These are phyloP conservation scores for Nemoura dubitans DNA, from an alignment of 2,888 invertebrate species.

Conservation along the genomic window DNA sequence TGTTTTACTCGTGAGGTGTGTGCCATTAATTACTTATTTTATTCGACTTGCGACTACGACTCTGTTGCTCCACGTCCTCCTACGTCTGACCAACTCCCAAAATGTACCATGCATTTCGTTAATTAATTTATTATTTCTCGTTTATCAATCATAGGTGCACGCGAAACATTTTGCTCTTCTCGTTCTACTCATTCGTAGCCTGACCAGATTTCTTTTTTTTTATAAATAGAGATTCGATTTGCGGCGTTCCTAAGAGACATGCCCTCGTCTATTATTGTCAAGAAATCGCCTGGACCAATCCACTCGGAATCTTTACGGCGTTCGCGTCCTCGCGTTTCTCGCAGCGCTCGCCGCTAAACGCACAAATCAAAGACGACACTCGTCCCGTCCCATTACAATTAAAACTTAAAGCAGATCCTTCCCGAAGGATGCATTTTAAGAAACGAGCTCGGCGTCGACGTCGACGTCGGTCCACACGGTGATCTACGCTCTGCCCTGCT, in stretches of 20 bases:
- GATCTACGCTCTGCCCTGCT: not conserved
- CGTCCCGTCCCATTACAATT: not conserved
- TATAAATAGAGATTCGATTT: not conserved
- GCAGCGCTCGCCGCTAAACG: not conserved
- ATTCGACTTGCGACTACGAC: not conserved
- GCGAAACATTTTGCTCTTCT: too few species aligned
- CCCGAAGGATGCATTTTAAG: not conserved
- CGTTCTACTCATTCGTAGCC: too few species aligned
- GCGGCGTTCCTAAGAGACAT: not conserved
- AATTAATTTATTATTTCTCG: not conserved
- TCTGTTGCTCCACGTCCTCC: not conserved
- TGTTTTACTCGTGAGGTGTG: not conserved
- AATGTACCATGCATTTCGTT: not conserved
- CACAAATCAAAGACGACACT: constrained; percentile 26
- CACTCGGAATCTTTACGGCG: not conserved
- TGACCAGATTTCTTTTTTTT: not conserved
- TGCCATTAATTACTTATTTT: not conserved
- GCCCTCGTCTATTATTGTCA: not conserved
- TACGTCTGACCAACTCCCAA: not conserved
- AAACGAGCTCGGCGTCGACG: not conserved
- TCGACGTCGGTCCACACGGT: not conserved
- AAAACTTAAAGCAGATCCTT: constrained; percentile 19
- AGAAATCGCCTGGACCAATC: not conserved
- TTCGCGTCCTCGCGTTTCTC: not conserved
- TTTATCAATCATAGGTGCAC: not conserved